Conservation (phyloP, 2,113 vertebrate species). For the Podiceps cristatus region DNA sequence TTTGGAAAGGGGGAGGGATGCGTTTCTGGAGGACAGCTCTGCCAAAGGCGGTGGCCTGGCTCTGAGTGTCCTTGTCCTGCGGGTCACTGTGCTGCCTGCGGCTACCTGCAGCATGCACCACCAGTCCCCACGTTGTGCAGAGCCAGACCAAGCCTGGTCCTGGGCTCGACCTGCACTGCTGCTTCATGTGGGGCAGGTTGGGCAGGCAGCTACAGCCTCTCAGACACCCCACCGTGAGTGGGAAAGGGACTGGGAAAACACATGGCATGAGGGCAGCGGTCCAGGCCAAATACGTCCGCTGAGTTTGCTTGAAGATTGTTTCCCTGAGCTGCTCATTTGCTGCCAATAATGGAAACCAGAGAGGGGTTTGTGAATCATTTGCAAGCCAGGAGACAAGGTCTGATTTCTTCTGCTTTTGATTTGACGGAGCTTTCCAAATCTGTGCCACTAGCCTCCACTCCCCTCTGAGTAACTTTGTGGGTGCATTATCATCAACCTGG, state of each 20-base stretch:
- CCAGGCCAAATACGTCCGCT: neutral
- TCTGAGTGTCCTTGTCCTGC: neutral
- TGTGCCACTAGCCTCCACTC: fast-evolving
- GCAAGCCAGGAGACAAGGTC: neutral
- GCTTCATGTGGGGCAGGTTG: neutral
- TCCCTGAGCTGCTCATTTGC: neutral
- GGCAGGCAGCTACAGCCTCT: neutral
- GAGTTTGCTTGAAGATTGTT: neutral
- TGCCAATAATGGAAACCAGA: neutral
- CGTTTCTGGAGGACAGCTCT: neutral
- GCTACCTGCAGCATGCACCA: neutral
- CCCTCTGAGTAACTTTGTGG: too few relatives aligned
- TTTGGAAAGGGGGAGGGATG: fast-evolving
- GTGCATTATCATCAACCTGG: neutral
- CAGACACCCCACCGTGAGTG: neutral
- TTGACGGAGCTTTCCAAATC: neutral
- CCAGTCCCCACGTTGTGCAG: neutral
- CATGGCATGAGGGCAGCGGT: neutral
- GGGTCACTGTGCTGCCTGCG: neutral
- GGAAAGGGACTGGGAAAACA: neutral
- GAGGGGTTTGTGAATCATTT: neutral
- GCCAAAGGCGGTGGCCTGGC: neutral
- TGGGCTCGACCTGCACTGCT: neutral
- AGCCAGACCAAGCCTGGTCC: neutral
- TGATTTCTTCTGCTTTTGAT: neutral